Percentiles rank a stretch among this genome's conserved stretches.
Conservation (phyloP, 2,888 invertebrate genomes). For the Spicauda simplicius region DNA sequence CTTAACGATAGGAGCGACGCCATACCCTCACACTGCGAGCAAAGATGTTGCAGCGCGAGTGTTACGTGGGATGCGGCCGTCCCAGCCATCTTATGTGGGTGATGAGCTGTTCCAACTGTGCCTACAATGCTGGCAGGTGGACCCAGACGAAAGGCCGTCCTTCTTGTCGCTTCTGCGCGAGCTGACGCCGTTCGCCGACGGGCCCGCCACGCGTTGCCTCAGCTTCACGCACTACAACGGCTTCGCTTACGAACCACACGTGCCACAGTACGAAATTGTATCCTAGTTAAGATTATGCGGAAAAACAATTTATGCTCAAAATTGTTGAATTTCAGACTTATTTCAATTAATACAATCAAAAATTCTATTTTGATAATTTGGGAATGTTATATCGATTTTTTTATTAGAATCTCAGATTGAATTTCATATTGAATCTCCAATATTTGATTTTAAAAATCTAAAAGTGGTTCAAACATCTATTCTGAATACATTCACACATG, state of each 20-base stretch:
- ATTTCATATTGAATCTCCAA: too few relatives aligned
- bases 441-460: background rate
- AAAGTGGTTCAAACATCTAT: too few relatives aligned
- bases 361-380: too few relatives aligned
- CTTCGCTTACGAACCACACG: constrained; percentile 74
- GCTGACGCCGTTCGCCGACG: constrained; percentile 65
- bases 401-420: too few relatives aligned
- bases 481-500: too few relatives aligned
- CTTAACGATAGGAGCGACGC: constrained; percentile 91
- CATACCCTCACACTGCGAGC: constrained; percentile 88
- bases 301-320: background rate
- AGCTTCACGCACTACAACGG: constrained; percentile 79
- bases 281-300: constrained; percentile 51
- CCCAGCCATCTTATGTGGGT: constrained; percentile 89
- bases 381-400: too few relatives aligned
- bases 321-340: background rate
- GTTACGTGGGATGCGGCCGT: constrained; percentile 88
- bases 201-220: constrained; percentile 63
- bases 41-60: constrained; percentile 89
- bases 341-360: background rate
- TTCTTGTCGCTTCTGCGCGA: constrained; percentile 86
- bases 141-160: constrained; percentile 91
- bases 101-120: constrained; percentile 93
- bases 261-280: constrained; percentile 74
- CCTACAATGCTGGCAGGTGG: constrained; percentile 93